Evolutionary conservation across 2,888 invertebrate genomes (phyloP).

Genomic region (Nephrotoma appendiculata): DNA sequence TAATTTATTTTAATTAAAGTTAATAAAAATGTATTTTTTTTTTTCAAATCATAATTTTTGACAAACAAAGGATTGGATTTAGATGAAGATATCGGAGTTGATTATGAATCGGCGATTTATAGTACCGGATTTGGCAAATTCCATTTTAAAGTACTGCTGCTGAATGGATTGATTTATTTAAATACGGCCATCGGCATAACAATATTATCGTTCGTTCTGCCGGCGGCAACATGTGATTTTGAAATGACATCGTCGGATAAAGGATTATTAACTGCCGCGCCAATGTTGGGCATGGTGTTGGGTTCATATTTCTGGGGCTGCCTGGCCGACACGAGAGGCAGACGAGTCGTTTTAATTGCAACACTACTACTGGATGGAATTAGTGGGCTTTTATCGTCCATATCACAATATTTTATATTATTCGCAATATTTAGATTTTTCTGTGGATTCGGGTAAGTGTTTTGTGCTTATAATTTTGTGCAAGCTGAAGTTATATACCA

Average conservation of each 20-base stretch:
- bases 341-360: conserved; percentile 56
- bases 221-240: conserved; percentile 71
- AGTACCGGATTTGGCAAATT: conserved; percentile 65
- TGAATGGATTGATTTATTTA: conserved; percentile 67
- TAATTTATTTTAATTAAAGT: neutral
- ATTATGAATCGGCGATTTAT: conserved; percentile 26
- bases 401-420: conserved; percentile 54
- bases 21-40: neutral
- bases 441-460: conserved; percentile 66
- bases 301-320: conserved; percentile 79
- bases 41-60: neutral
- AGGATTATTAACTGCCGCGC: conserved; percentile 61
- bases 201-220: conserved; percentile 68
- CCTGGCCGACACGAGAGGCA: conserved; percentile 68
- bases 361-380: conserved; percentile 59
- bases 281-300: conserved; percentile 69
- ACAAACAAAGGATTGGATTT: conserved; percentile 23
- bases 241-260: conserved; percentile 63
- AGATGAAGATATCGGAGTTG: conserved; percentile 23
- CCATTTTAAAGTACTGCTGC: conserved; percentile 56
- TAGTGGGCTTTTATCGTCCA: conserved; percentile 54
- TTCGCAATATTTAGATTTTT: conserved; percentile 60
- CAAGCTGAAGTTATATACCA: neutral
- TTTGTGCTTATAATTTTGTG: neutral
- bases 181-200: conserved; percentile 72